Conservation (phyloP, 2,888 invertebrate species). For the Trichopria drosophilae region DNA sequence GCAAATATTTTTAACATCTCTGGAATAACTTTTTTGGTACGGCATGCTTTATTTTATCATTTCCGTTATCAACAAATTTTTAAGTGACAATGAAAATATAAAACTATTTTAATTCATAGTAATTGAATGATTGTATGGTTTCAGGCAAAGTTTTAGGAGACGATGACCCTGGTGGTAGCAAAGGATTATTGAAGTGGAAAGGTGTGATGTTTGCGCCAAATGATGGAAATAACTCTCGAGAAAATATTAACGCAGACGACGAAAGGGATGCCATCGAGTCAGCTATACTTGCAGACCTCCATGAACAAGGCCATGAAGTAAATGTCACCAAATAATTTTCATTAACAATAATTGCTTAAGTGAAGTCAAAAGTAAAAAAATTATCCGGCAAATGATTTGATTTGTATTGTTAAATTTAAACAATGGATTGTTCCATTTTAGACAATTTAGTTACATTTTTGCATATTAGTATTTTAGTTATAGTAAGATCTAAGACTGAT, state of each 20-base stretch:
- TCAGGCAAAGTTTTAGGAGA: conserved; percentile 51
- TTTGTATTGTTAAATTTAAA: no score
- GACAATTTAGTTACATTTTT: no score
- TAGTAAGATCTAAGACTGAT: no score
- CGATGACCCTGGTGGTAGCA: conserved; percentile 59
- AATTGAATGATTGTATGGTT: conserved; percentile 6
- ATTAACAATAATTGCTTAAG: neutral
- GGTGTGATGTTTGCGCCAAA: conserved; percentile 73
- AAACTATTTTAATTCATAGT: conserved; percentile 10
- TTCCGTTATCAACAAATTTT: conserved; percentile 7
- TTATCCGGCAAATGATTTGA: no score
- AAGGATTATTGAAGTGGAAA: conserved; percentile 77
- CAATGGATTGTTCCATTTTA: no score
- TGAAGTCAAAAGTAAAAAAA: no score
- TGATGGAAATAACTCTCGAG: conserved; percentile 57
- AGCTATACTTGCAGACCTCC: conserved; percentile 32
- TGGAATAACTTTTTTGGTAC: no score
- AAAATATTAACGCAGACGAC: conserved; percentile 53
- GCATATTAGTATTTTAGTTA: no score
- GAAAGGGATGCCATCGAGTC: conserved; percentile 45
- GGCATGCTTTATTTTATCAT: no score
- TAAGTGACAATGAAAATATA: conserved; percentile 6
- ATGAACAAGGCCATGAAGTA: conserved; percentile 51
- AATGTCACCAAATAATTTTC: neutral
- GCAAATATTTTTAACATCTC: no score